Conservation (phyloP, 2,797 vertebrate genomes). For the Sciurus carolinensis region DNA sequence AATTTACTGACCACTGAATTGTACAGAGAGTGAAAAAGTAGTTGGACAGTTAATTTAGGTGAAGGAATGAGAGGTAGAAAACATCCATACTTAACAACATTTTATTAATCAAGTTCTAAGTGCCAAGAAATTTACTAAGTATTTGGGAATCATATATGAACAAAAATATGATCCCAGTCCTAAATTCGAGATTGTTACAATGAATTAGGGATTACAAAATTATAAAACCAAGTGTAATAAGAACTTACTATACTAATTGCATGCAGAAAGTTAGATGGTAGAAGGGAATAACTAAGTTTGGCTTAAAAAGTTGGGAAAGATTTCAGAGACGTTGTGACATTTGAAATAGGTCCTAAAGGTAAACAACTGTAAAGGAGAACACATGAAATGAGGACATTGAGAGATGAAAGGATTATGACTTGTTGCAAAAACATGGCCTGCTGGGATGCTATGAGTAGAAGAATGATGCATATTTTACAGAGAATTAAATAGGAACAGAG, state of each 20-base stretch:
- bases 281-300: neutral
- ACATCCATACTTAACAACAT: neutral
- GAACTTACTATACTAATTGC: neutral
- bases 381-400: neutral
- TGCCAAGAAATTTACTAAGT: neutral
- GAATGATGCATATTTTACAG: neutral
- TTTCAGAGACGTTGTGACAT: neutral
- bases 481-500: neutral
- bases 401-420: constrained; percentile 4
- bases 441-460: neutral
- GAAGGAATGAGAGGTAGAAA: neutral
- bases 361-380: neutral
- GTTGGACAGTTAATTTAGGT: neutral
- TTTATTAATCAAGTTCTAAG: neutral
- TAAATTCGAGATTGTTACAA: neutral
- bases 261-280: neutral
- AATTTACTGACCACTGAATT: neutral
- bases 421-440: neutral
- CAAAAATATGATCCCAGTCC: neutral
- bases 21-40: neutral
- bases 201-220: neutral
- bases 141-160: neutral
- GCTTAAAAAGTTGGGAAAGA: neutral
- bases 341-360: neutral
- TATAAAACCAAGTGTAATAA: neutral